Evolutionary conservation across 1,140 invertebrate species (phyloP), one percentile per base, ranked within the genome.

Genomic region (Bombus polaris): DNA sequence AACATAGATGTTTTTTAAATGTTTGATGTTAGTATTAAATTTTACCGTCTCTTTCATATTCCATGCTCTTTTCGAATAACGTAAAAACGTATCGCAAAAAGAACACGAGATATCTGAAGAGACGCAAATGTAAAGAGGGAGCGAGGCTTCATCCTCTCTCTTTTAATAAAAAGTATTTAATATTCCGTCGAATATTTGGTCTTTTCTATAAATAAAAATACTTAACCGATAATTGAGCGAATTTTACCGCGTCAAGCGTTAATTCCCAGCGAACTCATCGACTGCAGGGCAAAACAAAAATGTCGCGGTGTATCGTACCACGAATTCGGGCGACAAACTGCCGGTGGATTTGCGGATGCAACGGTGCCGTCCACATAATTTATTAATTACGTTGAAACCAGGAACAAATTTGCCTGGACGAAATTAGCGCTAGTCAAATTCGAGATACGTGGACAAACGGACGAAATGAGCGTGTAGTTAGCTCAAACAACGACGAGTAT

Each of bases 401-500:
- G 75, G 59, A n/a, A 75, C 73, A 65, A 81, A 79, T 76, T 84
- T 86, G 44, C 77, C 71, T 62, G 44, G 57, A 13, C 59, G 74
- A 79, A 89, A 89, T 87, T 87, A 87, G 85, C 74, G 81, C 74
- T 66, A 47, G 78, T 74, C 85, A 84, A 83, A 89, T 89, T 87
- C 37, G 47, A 57, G 57, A 65, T 72, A 73, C 59, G 75, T 32
- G 59, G 59, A 79, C 80, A 83, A 87, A 90, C 85, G 87, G 76
- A 75, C 75, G 81, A 59, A 81, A 89, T 66, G 80, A 76, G 86
- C 70, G 70, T 22, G 66, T 75, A 73, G 87, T 72, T 76, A 83
- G 57, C 44, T 59, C 76, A 76, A 79, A 81, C 70, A 77, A 87
- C 75, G 68, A 82, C 35, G 70, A n/a, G 62, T 68, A 76, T 68